Percentiles rank a stretch among this genome's conserved stretches.
Conservation (phyloP, 2,888 invertebrate genomes). For the Heteromurus nitidus region DNA sequence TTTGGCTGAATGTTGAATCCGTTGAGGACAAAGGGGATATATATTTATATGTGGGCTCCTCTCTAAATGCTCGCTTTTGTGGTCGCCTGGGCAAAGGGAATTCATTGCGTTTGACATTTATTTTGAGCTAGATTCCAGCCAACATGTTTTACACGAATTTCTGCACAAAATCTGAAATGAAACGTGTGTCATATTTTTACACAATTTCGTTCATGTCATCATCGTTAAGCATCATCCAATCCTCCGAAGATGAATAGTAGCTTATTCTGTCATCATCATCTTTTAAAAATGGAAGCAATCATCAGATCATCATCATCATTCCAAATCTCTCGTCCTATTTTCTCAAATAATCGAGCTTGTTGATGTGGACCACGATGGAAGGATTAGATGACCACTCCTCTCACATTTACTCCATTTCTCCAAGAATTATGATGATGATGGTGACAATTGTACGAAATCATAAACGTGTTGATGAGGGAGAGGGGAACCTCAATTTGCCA, state of each 20-base stretch:
- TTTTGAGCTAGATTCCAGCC: no score
- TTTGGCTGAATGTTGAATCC: no score
- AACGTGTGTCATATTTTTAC: background rate
- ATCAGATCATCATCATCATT: background rate
- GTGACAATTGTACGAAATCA: conserved; percentile 34
- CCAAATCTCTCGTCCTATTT: background rate
- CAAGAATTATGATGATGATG: conserved; percentile 26
- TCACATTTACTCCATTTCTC: background rate
- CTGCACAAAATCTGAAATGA: background rate
- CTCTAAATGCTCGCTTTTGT: no score
- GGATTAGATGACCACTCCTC: background rate
- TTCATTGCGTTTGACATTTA: no score
- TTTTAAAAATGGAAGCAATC: background rate
- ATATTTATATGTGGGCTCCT: no score
- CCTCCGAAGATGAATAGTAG: background rate
- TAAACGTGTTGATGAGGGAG: no score
- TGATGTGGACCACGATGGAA: background rate
- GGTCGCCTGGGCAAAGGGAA: background rate
- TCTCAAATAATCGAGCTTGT: background rate
- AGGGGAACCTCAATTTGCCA: no score
- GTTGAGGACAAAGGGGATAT: no score
- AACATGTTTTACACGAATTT: no score
- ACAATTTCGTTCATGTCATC: background rate
- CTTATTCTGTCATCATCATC: background rate
- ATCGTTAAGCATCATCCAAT: background rate